Base-by-base conservation (phyloP, 2,113 vertebrate genomes). In the Corythornis cristatus region DNA sequence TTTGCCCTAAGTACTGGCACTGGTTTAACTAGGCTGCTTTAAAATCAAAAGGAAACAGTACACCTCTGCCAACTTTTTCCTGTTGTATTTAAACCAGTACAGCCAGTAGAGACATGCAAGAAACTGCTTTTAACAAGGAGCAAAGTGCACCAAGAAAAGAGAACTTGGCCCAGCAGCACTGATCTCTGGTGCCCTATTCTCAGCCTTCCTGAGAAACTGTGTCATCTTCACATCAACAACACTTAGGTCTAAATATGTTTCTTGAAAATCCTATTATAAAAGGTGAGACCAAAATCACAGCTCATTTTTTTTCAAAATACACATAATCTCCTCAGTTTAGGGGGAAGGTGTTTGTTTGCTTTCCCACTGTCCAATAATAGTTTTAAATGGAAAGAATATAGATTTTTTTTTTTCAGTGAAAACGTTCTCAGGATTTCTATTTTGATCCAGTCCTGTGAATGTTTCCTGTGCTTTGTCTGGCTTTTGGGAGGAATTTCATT, bases 241-340 rank as follows among this genome's bases (percentile, higher is more conserved):
- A 97, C 97, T 95, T 95, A 18, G 19, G 56, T 95, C 96, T 98
- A 97, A 97, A 97, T 97, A 93, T 93, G 93, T 94, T 71, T 96
- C 93, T 81, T 95, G 94, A 96, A 96, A 97, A 89, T 91, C 89
- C 90, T 85, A 64, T 96, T 86, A 88, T 78, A 95, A 94, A 89
- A 98, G 94, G 96, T 83, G 97, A 97, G 93, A 97, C 43, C 86
- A 80, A 97, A 96, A 90, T 95, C 94, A 75, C 28, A 81, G 81
- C 67, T 79, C 4, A 0, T 93, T 70, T 70, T 93, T 93, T 79
- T n/a, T 37, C 10, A 82, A 88, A 86, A 71, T 46, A 56, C 3
- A 1, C 33, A 53, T 33, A 57, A n/a, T 79, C 68, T 74, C 58
- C 89, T 95, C 80, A 82, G 25, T 92, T 89, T 53, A 61, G 26